Base-by-base conservation (phyloP, 2,113 vertebrate species). In the Kryptolebias marmoratus region DNA sequence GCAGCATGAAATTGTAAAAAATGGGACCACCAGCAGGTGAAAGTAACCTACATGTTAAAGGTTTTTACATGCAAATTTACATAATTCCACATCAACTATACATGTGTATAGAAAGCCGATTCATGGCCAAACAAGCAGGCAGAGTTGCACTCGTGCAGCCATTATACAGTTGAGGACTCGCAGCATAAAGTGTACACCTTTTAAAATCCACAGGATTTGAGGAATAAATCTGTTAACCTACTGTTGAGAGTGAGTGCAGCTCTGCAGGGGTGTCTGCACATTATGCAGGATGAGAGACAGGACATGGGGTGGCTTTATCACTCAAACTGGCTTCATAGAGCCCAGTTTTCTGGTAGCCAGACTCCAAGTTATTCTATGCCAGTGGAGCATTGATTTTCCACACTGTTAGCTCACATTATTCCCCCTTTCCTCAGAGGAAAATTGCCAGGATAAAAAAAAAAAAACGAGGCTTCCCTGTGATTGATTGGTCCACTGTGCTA, bases 391-490 rank as follows among this genome's bases (percentile, higher is more conserved):
- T 93, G 90, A 91, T 93, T 91, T 91, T 91, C 90, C 88, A 91
- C 91, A 91, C 89, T 91, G 91, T 93, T 93, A 91, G 90, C 90
- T 91, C 91, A 91, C 90, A 93, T 93, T 91, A 91, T 91, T 87
- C 89, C 90, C 81, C 71, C 83, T 91, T 90, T 90, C 89, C 87
- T 91, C 86, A 81, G 86, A 88, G 85, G 88, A 91, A 91, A 91
- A 89, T 91, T 91, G 89, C 87, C 5, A 55, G 81, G 83, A 87
- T 88, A 73, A 81, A 86, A 82, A 82, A 87, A 87, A 87, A 87
- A 42, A 42, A 81, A 88, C 78, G 87, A 91, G 84, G 84, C 87
- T 90, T 91, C 88, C 86, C 86, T 72, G 73, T 91, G 90, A 92
- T 92, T 88, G 90, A 92, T 92, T 87, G 89, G 89, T 88, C 77